Base-by-base conservation (phyloP, 1,140 invertebrate genomes). In the Halictus rubicundus region DNA sequence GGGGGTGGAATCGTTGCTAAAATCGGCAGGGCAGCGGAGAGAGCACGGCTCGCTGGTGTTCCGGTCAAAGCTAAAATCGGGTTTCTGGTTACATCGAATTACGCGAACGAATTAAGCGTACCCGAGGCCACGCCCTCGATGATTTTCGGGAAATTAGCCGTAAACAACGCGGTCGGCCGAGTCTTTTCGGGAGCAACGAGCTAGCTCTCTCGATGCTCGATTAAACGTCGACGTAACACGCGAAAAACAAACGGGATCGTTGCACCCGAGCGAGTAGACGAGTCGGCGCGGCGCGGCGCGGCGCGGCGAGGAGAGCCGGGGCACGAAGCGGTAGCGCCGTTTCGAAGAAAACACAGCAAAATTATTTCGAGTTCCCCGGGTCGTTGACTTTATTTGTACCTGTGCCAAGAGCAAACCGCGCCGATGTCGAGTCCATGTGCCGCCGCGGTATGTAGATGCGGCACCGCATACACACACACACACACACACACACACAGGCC, bases 141-240 rank as follows among this genome's bases (percentile, higher is more conserved):
- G 59, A 84, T 84, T 84, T 80, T 85, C 82, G 82, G 72, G 64
- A 84, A 85, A 85, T 85, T 85, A 78, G 72, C 76, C 77, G 83
- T 81, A 81, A 85, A 84, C 84, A 84, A 81, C 74, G 78, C 82
- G 70, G 83, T 84, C 80, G 77, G 68, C 69, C 83, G 69, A 73
- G 80, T 81, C 78, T 84, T 81, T 81, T 69, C 82, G 61, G 61
- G 42, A 59, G 49, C 16, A 52, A 52, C 5, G 14, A 46, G 42
- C 16, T 5, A 19, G 49, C 42, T 1, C 42, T 12, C 42, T 10
- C 10, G 2, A 14, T 12, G 10, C 42, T 14, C 76, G 59, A 72
- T 78, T 64, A 27, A 78, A 63, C 76, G 59, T 63, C 68, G 61
- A 64, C 64, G 49, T 46, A 42, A 72, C 42, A 5, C 12, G 27